phyloP scores from a whole-genome alignment of 2,113 vertebrate species.

The Drymodes brunneopygia region DNA sequence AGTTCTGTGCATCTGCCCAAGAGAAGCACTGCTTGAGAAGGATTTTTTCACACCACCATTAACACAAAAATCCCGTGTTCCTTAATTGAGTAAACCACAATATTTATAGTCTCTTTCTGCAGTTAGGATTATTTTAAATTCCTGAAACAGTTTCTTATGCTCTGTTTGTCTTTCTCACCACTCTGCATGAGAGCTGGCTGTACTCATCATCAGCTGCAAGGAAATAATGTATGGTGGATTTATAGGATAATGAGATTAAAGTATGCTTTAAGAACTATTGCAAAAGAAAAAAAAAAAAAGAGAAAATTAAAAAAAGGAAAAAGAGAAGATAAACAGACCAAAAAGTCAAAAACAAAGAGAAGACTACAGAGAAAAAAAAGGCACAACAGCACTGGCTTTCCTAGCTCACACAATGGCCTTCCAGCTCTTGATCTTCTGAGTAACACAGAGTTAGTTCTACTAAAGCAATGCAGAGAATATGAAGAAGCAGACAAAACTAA shows the following conservation, averaged over 20 bases:
- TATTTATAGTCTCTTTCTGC: neutral
- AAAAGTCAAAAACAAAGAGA: neutral
- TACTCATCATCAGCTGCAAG: neutral
- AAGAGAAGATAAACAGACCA: neutral
- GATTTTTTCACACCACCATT: neutral
- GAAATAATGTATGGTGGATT: neutral
- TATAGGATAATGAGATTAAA: neutral
- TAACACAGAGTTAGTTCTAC: neutral
- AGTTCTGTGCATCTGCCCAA: neutral
- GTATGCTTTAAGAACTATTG: neutral
- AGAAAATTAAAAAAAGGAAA: rapidly evolving
- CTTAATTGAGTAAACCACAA: neutral
- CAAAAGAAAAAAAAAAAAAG: neutral
- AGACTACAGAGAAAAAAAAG: neutral
- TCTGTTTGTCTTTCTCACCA: neutral
- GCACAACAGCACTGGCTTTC: neutral
- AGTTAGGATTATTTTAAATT: neutral
- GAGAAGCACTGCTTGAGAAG: neutral
- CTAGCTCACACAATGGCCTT: neutral
- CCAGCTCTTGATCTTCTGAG: neutral
- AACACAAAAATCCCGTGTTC: neutral
- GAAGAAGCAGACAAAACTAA: neutral
- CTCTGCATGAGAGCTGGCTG: neutral
- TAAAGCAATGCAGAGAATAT: neutral
- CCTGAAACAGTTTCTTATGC: neutral